Evolutionary conservation across 1,140 invertebrate species (phyloP).

Genomic region (Mercenaria mercenaria): DNA sequence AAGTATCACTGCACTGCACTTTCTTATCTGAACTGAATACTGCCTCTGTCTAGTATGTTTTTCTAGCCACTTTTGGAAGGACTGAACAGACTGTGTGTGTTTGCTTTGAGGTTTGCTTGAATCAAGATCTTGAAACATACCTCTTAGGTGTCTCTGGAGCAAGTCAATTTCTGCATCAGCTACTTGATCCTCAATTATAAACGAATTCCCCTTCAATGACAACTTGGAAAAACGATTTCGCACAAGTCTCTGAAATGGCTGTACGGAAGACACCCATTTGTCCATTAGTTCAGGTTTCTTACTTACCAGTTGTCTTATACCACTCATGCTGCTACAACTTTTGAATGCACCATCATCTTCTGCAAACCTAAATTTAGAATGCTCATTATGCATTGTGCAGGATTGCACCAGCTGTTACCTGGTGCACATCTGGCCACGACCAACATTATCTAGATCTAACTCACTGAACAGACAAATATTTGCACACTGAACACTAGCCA

Average conservation of each 20-base stretch:
- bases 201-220: conserved; percentile 32
- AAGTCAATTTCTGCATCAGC: conserved; percentile 4
- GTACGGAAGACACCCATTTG: conserved; percentile 13
- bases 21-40: conserved; percentile 48
- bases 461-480: conserved; percentile 53
- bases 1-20: conserved; percentile 29
- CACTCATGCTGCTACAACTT: conserved; percentile 4
- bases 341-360: conserved; percentile 59
- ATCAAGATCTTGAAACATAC: conserved; percentile 24
- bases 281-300: conserved; percentile 44
- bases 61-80: conserved; percentile 24
- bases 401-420: conserved; percentile 65
- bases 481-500: conserved; percentile 41
- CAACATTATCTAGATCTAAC: conserved; percentile 51
- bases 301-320: conserved; percentile 25
- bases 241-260: conserved; percentile 47
- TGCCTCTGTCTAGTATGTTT: conserved; percentile 23
- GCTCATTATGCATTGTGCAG: conserved; percentile 66
- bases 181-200: neutral
- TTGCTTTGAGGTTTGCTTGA: neutral
- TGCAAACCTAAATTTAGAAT: conserved; percentile 67
- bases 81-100: neutral
- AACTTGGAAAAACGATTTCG: conserved; percentile 35
- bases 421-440: conserved; percentile 59
- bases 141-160: conserved; percentile 6